Percentiles rank a stretch among this genome's conserved stretches.
These are phyloP conservation scores for Salticus scenicus DNA, from an alignment of 2,888 invertebrate genomes.

Conservation along the genomic window DNA sequence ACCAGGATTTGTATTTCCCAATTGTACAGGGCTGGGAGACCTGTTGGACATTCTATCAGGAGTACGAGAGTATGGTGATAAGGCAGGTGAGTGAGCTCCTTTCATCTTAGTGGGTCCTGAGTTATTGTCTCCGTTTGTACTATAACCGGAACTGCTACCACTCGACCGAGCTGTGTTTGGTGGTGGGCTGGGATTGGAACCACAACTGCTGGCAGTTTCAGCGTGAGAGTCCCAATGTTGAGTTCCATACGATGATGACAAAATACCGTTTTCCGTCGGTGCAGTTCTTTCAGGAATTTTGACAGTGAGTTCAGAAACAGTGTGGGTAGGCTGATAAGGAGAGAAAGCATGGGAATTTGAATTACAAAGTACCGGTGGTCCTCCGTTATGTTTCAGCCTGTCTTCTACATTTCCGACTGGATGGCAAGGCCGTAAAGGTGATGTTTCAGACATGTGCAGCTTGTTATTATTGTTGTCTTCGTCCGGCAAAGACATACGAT, in stretches of 20 bases:
- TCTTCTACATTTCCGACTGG: neutral
- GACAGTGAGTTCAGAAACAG: slow-evolving; percentile 40
- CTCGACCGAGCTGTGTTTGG: slow-evolving; percentile 41
- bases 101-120: slow-evolving; percentile 37
- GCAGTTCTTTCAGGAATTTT: slow-evolving; percentile 57
- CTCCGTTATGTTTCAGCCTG: neutral
- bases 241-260: neutral
- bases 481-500: slow-evolving; percentile 44
- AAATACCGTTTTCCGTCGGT: neutral
- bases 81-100: slow-evolving; percentile 31
- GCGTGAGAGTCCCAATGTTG: slow-evolving; percentile 51
- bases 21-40: slow-evolving; percentile 57
- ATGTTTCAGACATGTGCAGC: slow-evolving; percentile 19
- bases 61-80: slow-evolving; percentile 40
- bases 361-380: slow-evolving; percentile 9
- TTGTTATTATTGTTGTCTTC: slow-evolving; percentile 51
- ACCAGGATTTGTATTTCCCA: no score
- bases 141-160: slow-evolving; percentile 67
- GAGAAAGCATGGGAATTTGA: slow-evolving; percentile 46
- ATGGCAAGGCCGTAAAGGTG: slow-evolving; percentile 17
- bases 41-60: slow-evolving; percentile 42
- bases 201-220: slow-evolving; percentile 65
- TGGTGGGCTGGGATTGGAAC: slow-evolving; percentile 67
- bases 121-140: slow-evolving; percentile 59
- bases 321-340: slow-evolving; percentile 24